Base-by-base conservation (phyloP, 2,888 invertebrate species). In the Dryobotodes eremita region DNA sequence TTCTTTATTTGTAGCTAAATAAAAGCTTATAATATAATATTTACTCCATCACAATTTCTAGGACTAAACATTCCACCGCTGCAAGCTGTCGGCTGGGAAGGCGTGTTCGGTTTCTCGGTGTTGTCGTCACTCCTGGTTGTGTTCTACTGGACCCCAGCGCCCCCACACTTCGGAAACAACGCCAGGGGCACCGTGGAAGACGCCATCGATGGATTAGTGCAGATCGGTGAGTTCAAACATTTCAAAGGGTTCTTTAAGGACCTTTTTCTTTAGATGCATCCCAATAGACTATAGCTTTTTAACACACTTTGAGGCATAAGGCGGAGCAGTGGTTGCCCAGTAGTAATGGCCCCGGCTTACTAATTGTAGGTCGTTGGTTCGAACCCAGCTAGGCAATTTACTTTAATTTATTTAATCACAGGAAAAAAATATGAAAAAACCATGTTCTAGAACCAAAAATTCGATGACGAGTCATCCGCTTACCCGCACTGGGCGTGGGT, bases 71-170 rank as follows among this genome's bases (percentile, higher is more conserved):
- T 99, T 70, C 98, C 99, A 0, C 98, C 99, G 0, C 95, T 99
- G 81, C 98, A 99, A 94, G 99, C 99, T 10, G 98, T 99, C 36
- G 99, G 99, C 13, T 99, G 98, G 98, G 99, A 99, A 97, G 99
- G 99, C 95, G 96, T 94, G 84, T 96, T 95, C 86, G 96, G 96
- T 0, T 96, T 96, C 90, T 94, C 94, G 0, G 92, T 93, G 75
- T 89, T 96, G 57, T 96, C 95, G 0, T 84, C 88, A 11, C 90
- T 96, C 5, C 90, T 96, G 70, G 92, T 95, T 10, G 88, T 94
- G 1, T 98, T 99, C 94, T 99, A 99, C 96, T 99, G 97, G 96
- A 97, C 98, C 75, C 97, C 98, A 8, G 98, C 98, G 26, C 97
- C 98, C 1, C 97, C 97, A 1, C 98, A 98, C 77, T 98, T 99